These are phyloP conservation scores for Threskiornis aethiopicus DNA, from an alignment of 2,797 vertebrate genomes.

Conservation along the genomic window DNA sequence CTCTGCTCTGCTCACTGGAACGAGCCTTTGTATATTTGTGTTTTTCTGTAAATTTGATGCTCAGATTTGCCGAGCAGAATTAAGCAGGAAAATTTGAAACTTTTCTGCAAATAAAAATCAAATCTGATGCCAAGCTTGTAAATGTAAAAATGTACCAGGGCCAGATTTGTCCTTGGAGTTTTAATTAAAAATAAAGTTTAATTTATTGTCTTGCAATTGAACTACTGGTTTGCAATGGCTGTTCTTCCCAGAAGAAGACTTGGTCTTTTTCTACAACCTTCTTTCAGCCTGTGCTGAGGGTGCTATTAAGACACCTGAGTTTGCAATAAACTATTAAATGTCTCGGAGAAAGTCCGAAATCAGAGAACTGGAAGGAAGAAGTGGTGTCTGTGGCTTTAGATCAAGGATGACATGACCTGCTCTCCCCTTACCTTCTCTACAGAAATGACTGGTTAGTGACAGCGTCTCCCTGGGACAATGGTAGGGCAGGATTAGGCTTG, in stretches of 20 bases:
- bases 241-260: not conserved
- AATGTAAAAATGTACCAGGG: not conserved
- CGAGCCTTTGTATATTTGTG: accelerated
- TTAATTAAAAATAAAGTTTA: not conserved
- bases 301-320: not conserved
- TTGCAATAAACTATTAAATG: not conserved
- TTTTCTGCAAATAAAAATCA: not conserved
- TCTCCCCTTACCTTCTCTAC: not conserved
- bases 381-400: not conserved
- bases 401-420: not conserved
- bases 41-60: too few species aligned
- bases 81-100: not conserved
- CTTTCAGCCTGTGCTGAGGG: not conserved
- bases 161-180: not conserved
- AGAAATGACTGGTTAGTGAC: not conserved
- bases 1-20: not conserved
- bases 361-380: not conserved
- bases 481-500: not conserved
- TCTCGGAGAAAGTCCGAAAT: not conserved
- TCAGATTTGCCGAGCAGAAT: not conserved
- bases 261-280: not conserved
- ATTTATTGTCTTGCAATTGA: not conserved
- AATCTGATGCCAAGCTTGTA: not conserved
- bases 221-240: not conserved
- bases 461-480: accelerated